phyloP scores from a whole-genome alignment of 2,797 vertebrate species.

The Mus spretus region DNA sequence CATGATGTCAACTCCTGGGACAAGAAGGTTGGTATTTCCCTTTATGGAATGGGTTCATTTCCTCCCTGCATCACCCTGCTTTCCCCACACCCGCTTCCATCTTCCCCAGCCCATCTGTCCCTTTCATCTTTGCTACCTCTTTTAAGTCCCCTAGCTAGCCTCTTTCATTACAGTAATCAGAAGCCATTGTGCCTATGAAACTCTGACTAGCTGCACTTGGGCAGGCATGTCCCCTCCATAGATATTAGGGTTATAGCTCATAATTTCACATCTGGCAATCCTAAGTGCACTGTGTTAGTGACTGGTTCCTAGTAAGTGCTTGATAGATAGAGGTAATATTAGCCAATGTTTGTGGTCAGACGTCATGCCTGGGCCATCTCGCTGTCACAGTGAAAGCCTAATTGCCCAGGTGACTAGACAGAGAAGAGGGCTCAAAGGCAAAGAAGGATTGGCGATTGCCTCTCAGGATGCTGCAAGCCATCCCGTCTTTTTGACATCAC shows the following conservation, averaged over 20 bases:
- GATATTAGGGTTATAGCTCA: neutral
- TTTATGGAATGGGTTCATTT: neutral
- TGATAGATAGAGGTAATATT: neutral
- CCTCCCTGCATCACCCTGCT: neutral
- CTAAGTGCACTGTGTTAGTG: neutral
- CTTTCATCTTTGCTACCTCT: neutral
- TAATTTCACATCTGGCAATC: neutral
- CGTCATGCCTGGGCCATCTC: neutral
- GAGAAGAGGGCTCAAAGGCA: neutral
- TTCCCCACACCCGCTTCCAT: neutral
- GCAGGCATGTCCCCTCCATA: neutral
- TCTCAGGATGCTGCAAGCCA: neutral
- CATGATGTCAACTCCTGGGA: neutral
- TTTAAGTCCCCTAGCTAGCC: neutral
- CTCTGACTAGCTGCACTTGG: neutral
- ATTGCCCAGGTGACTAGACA: neutral
- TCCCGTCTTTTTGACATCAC: neutral
- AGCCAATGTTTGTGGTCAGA: neutral
- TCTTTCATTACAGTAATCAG: neutral
- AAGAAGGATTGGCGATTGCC: neutral
- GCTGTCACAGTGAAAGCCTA: neutral
- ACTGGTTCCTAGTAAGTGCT: neutral
- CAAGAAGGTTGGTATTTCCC: neutral
- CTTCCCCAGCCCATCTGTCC: neutral
- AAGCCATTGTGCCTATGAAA: neutral